A percentile compares a stretch with the other conserved stretches of the same genome.
Conservation (phyloP, 2,888 invertebrate genomes). For the Melieria crassipennis region DNA sequence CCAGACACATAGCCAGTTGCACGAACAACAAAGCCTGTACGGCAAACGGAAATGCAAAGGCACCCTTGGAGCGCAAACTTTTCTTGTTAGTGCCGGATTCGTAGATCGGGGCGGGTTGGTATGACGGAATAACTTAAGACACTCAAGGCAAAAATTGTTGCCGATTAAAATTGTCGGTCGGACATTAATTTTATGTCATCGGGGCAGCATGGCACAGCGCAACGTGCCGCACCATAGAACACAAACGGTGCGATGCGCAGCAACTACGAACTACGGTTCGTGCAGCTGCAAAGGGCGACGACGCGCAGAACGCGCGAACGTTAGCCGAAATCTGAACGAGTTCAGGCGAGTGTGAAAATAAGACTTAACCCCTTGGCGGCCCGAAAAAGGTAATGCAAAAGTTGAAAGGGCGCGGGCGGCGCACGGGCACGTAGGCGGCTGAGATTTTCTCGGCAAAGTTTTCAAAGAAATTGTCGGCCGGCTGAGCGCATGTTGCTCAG, state of each 20-base stretch:
- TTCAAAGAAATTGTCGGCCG: no score
- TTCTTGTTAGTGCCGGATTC: conserved; percentile 16
- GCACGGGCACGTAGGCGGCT: no score
- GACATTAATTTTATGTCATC: conserved; percentile 60
- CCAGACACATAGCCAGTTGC: not conserved
- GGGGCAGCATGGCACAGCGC: conserved; percentile 44
- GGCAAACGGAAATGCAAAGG: not conserved
- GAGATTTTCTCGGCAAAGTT: no score
- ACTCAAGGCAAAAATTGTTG: conserved; percentile 58
- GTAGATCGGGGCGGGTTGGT: no score
- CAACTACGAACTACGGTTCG: not conserved
- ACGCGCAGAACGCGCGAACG: not conserved
- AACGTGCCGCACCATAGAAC: conserved; percentile 34
- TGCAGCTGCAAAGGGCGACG: not conserved
- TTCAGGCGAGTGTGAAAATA: conserved; percentile 60
- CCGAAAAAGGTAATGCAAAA: conserved; percentile 16
- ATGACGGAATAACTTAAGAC: not conserved
- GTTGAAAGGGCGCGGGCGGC: not conserved
- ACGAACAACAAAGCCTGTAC: conserved; percentile 3
- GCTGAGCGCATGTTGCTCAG: no score
- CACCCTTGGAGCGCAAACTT: not conserved
- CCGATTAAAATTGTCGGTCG: conserved; percentile 61
- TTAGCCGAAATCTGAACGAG: conserved; percentile 49
- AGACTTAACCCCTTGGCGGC: conserved; percentile 42
- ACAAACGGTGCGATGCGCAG: not conserved